Evolutionary conservation across 2,113 vertebrate species (phyloP).

Genomic region (Psittacula cyanocephala): DNA sequence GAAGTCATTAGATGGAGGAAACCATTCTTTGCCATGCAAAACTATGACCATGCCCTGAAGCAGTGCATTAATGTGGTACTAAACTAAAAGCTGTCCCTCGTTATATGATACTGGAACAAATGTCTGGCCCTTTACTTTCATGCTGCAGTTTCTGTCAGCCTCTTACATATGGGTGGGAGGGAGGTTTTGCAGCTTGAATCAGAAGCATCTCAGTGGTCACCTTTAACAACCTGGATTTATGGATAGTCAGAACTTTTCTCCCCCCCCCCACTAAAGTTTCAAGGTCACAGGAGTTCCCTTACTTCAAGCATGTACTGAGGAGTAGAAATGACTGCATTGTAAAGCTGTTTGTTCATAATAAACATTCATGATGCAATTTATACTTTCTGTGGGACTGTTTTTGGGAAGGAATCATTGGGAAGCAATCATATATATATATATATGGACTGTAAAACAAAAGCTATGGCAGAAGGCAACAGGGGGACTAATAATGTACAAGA

Average conservation of each 20-base stretch:
- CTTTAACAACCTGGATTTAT: neutral
- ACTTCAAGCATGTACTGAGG: neutral
- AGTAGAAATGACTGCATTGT: neutral
- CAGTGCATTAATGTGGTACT: neutral
- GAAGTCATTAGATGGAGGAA: neutral
- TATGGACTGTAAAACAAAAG: neutral
- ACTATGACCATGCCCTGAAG: neutral
- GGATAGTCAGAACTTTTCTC: neutral
- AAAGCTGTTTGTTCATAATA: constrained; percentile 37
- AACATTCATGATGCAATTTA: neutral
- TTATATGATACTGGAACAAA: neutral
- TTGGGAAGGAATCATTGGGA: neutral
- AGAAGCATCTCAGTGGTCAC: neutral
- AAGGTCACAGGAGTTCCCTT: neutral
- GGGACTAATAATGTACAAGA: rapidly evolving
- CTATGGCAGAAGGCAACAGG: neutral
- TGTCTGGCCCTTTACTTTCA: neutral
- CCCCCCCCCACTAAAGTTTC: neutral
- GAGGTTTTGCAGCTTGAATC: neutral
- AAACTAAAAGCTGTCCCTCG: neutral
- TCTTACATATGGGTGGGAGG: rapidly evolving
- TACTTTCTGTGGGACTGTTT: neutral
- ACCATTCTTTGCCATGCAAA: constrained; percentile 4
- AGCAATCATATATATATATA: neutral
- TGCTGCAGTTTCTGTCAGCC: neutral